Percentiles rank a stretch among this genome's conserved stretches.
Conservation (phyloP, 92 coral and sea anemone species). For the Zoanthus sansibaricus region DNA sequence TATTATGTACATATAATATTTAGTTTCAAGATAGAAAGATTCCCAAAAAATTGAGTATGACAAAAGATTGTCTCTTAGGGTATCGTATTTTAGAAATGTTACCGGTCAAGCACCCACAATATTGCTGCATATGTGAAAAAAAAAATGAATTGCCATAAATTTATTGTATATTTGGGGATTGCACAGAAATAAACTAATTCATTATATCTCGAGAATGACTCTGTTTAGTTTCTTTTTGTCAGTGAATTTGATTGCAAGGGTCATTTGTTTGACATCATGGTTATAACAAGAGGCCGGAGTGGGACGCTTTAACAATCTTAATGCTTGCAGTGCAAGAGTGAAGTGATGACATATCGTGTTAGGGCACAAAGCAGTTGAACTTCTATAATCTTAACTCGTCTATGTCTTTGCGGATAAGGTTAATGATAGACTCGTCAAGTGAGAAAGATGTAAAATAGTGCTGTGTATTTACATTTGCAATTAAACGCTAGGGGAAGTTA, state of each 20-base stretch:
- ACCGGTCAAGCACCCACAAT: slow-evolving; percentile 1
- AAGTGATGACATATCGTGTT: slow-evolving; percentile 29
- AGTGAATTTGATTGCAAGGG: neutral
- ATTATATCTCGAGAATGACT: neutral
- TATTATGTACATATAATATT: slow-evolving; percentile 32
- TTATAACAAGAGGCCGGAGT: neutral
- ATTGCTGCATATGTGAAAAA: slow-evolving; percentile 1
- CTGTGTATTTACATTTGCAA: slow-evolving; percentile 61
- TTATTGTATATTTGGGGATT: slow-evolving; percentile 46
- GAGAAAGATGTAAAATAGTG: neutral
- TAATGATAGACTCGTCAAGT: slow-evolving; percentile 34
- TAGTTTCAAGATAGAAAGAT: slow-evolving; percentile 43
- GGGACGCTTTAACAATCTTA: neutral
- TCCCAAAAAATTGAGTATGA: neutral
- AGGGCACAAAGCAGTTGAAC: slow-evolving; percentile 1
- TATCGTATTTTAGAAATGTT: slow-evolving; percentile 30
- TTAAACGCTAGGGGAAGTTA: slow-evolving; percentile 62
- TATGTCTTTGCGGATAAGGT: slow-evolving; percentile 28
- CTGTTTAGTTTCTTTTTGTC: slow-evolving; percentile 16
- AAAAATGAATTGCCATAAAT: slow-evolving; percentile 20
- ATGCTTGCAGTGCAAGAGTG: neutral
- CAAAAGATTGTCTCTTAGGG: slow-evolving; percentile 15
- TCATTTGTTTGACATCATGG: slow-evolving; percentile 11
- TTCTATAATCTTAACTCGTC: slow-evolving; percentile 19
- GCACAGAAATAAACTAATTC: slow-evolving; percentile 37